Conservation (phyloP, 2,113 vertebrate genomes). For the Tychaedon coryphoeus region DNA sequence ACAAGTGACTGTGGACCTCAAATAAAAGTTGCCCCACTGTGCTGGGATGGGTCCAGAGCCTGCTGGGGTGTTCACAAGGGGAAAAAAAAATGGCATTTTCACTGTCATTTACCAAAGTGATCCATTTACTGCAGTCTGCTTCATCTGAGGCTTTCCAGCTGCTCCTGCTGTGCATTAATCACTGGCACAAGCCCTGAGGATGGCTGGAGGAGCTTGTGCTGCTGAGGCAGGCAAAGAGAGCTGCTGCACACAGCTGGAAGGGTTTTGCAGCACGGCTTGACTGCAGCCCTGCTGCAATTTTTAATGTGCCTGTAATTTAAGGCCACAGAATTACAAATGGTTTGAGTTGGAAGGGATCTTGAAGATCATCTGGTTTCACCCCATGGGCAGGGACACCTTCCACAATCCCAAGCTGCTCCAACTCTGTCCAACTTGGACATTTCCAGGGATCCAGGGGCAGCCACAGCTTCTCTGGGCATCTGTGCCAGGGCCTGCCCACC, state of each 20-base stretch:
- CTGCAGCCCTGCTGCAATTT: neutral
- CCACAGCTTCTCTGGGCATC: neutral
- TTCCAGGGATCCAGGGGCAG: neutral
- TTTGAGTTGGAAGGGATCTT: too few relatives aligned
- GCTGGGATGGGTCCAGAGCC: neutral
- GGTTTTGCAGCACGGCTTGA: rapidly evolving
- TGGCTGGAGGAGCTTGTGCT: neutral
- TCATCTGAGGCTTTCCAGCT: neutral
- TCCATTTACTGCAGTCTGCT: neutral
- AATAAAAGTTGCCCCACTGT: neutral
- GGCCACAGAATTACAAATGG: neutral
- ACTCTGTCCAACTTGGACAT: rapidly evolving
- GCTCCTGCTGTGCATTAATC: slow-evolving; percentile 24
- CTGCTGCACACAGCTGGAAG: neutral
- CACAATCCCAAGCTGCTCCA: rapidly evolving
- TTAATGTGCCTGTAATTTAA: neutral
- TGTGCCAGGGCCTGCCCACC: neutral
- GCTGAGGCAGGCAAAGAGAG: neutral
- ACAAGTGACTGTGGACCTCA: neutral
- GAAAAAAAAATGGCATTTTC: neutral
- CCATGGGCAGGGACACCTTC: neutral
- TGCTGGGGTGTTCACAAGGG: neutral
- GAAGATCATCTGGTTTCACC: too few relatives aligned
- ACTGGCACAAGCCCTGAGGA: neutral
- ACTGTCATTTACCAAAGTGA: neutral